These are phyloP conservation scores for Lepidurus arcticus DNA, from an alignment of 1,140 invertebrate species.

Conservation along the genomic window DNA sequence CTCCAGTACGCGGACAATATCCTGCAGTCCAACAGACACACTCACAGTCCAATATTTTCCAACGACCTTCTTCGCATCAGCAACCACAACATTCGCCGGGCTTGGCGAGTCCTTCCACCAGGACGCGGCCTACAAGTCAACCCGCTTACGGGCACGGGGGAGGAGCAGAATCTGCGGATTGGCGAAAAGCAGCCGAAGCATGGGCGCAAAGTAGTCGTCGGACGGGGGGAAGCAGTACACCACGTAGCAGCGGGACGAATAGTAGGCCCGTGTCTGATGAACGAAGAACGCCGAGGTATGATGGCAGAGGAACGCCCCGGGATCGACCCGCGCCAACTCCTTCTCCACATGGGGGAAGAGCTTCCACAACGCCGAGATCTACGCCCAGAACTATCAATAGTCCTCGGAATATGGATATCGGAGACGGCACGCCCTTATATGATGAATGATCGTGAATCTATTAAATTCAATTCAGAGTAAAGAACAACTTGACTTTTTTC, in stretches of 20 bases:
- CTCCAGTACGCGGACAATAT: conserved; percentile 43
- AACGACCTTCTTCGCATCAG: not conserved
- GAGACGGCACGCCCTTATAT: conserved; percentile 34
- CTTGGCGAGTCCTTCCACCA: conserved; percentile 32
- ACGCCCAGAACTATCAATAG: conserved; percentile 12
- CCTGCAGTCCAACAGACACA: conserved; percentile 51
- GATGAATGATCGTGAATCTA: conserved; percentile 31
- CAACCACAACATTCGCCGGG: not conserved
- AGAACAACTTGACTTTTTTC: not conserved
- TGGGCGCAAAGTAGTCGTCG: not conserved
- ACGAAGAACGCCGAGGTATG: not conserved
- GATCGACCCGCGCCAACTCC: no score
- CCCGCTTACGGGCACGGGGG: not conserved
- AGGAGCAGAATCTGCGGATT: conserved; percentile 24
- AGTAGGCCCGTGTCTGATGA: not conserved
- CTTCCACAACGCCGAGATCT: conserved; percentile 25
- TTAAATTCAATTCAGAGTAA: not conserved
- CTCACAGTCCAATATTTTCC: conserved; percentile 45
- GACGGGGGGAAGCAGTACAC: not conserved
- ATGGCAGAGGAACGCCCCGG: not conserved
- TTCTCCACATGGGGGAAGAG: conserved; percentile 25
- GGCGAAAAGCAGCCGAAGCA: conserved; percentile 16
- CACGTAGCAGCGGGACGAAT: not conserved
- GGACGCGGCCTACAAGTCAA: conserved; percentile 28
- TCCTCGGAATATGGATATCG: conserved; percentile 33